Percentiles rank a stretch among this genome's conserved stretches.
Conservation (phyloP, 2,797 vertebrate species). For the Falco peregrinus region DNA sequence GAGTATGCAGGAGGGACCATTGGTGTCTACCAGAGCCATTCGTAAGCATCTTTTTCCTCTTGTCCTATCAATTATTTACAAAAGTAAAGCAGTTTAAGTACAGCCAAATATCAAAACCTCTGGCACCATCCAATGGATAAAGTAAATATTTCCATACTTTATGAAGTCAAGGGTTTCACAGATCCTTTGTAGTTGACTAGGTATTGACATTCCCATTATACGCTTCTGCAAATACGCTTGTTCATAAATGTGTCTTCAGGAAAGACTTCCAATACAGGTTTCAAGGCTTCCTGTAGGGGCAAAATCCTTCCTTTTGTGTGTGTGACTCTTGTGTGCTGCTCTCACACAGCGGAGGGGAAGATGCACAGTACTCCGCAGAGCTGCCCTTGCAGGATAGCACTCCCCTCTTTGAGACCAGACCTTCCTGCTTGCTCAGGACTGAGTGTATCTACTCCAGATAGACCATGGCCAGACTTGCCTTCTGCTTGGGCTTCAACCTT, state of each 20-base stretch:
- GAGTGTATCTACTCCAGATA: not conserved
- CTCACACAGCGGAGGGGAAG: not conserved
- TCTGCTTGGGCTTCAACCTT: not conserved
- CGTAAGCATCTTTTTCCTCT: not conserved
- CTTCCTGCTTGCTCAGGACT: not conserved
- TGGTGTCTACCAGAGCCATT: not conserved
- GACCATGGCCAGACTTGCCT: not conserved
- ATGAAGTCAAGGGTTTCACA: not conserved
- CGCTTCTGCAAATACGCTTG: not conserved
- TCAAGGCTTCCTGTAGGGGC: not conserved
- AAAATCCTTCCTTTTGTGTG: not conserved
- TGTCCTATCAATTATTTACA: conserved; percentile 38
- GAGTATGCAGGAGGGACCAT: not conserved
- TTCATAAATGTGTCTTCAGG: not conserved
- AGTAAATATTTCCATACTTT: conserved; percentile 15
- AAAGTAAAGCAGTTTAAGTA: not conserved
- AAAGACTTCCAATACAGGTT: not conserved
- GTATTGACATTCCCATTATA: not conserved
- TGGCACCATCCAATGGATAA: not conserved
- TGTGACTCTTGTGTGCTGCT: not conserved
- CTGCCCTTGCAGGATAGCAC: not conserved
- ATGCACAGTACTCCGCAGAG: not conserved
- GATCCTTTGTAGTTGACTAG: not conserved
- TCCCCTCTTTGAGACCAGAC: not conserved
- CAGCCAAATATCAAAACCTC: not conserved